Conservation (phyloP, 1,140 invertebrate genomes). For the Heliconius melpomene region DNA sequence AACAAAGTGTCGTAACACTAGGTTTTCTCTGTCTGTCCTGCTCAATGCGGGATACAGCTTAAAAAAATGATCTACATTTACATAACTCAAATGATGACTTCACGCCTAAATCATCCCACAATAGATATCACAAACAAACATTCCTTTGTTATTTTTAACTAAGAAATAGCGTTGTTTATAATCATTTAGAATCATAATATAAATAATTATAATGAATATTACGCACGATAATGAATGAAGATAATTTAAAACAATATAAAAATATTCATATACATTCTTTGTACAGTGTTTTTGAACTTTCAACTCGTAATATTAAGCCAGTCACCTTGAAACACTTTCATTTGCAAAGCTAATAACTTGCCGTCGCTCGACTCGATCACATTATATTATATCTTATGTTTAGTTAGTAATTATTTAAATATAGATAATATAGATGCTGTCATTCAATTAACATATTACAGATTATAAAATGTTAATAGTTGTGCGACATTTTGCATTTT, state of each 20-base stretch:
- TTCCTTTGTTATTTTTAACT: constrained; percentile 6
- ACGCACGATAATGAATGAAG: not conserved
- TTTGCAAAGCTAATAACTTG: constrained; percentile 38
- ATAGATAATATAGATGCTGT: not conserved
- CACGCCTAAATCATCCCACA: constrained; percentile 1
- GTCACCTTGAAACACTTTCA: constrained; percentile 54
- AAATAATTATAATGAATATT: not conserved
- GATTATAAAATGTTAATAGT: not conserved
- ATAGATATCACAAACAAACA: not conserved
- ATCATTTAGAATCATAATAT: not conserved
- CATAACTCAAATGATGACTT: not conserved
- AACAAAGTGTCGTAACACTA: too few relatives aligned
- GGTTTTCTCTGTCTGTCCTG: too few relatives aligned
- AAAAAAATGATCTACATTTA: not conserved
- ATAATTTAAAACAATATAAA: not conserved
- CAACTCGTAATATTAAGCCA: constrained; percentile 41
- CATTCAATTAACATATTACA: not conserved
- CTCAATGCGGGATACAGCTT: not conserved
- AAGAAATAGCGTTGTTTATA: not conserved
- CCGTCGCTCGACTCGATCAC: constrained; percentile 14
- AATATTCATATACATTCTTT: not conserved
- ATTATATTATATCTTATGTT: not conserved
- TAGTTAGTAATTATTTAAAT: not conserved
- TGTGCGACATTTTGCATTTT: not conserved
- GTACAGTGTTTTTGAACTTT: constrained; percentile 39